phyloP scores from a whole-genome alignment of 1,140 invertebrate genomes.

The Drosophila burlai region DNA sequence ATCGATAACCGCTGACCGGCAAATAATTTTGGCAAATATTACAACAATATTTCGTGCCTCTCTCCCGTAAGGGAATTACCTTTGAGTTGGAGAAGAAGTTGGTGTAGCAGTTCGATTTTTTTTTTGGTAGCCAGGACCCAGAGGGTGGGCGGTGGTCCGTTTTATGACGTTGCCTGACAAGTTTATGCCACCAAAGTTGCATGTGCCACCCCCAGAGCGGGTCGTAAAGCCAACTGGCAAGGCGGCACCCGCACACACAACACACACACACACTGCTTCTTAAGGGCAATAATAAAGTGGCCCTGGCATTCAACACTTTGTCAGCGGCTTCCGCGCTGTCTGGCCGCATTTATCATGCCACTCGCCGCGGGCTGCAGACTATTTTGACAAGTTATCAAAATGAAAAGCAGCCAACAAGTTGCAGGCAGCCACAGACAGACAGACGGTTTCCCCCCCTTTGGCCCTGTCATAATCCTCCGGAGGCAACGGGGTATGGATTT shows the following conservation, averaged over 20 bases:
- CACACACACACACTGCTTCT: constrained; percentile 5
- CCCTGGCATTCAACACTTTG: constrained; percentile 80
- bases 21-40: constrained; percentile 49
- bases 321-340: constrained; percentile 74
- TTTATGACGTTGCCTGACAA: constrained; percentile 78
- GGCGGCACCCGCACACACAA: constrained; percentile 11
- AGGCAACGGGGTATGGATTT: neutral
- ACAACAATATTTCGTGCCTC: constrained; percentile 40
- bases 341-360: constrained; percentile 77
- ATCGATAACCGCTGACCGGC: constrained; percentile 47
- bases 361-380: constrained; percentile 62
- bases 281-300: constrained; percentile 81
- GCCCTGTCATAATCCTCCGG: constrained; percentile 69
- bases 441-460: neutral
- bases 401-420: constrained; percentile 77
- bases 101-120: constrained; percentile 4
- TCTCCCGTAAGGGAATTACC: constrained; percentile 17
- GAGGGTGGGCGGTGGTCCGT: constrained; percentile 22
- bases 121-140: constrained; percentile 7
- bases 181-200: constrained; percentile 62
- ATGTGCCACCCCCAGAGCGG: constrained; percentile 53
- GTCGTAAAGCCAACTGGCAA: constrained; percentile 67
- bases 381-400: constrained; percentile 85
- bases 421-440: constrained; percentile 34
- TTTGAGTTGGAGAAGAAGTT: neutral